Conservation (phyloP, 2,888 invertebrate genomes). For the Leistus spinibarbis region DNA sequence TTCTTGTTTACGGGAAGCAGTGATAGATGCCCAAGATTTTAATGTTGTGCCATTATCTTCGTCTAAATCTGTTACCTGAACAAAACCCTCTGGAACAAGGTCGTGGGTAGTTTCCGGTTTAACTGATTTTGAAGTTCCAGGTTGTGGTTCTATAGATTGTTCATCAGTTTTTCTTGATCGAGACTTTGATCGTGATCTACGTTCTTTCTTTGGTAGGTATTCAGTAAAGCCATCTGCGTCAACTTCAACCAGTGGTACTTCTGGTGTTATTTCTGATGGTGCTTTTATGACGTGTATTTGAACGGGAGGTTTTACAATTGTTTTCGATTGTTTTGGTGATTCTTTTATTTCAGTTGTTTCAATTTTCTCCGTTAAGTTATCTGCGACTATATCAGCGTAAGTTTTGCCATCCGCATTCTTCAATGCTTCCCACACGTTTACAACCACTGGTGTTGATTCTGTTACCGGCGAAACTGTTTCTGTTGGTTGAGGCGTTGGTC, state of each 20-base stretch:
- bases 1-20: conserved; percentile 29
- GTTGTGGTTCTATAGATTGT: not conserved
- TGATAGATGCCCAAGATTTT: conserved; percentile 42
- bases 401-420: conserved; percentile 66
- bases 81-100: conserved; percentile 14
- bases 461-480: conserved; percentile 32
- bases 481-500: conserved; percentile 14
- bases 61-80: conserved; percentile 31
- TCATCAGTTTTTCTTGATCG: conserved; percentile 40
- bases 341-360: conserved; percentile 47
- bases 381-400: conserved; percentile 72
- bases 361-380: conserved; percentile 52
- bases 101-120: not conserved
- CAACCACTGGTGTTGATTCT: conserved; percentile 40
- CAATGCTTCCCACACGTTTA: conserved; percentile 61
- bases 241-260: conserved; percentile 50
- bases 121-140: conserved; percentile 1
- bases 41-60: conserved; percentile 22
- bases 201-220: conserved; percentile 57
- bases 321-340: conserved; percentile 45
- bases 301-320: conserved; percentile 35
- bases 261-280: conserved; percentile 48
- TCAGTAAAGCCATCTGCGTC: conserved; percentile 60
- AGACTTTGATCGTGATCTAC: conserved; percentile 54
- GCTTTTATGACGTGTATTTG: conserved; percentile 43